phyloP scores from a whole-genome alignment of 2,888 invertebrate species.

The Gasteruption jaculator region DNA sequence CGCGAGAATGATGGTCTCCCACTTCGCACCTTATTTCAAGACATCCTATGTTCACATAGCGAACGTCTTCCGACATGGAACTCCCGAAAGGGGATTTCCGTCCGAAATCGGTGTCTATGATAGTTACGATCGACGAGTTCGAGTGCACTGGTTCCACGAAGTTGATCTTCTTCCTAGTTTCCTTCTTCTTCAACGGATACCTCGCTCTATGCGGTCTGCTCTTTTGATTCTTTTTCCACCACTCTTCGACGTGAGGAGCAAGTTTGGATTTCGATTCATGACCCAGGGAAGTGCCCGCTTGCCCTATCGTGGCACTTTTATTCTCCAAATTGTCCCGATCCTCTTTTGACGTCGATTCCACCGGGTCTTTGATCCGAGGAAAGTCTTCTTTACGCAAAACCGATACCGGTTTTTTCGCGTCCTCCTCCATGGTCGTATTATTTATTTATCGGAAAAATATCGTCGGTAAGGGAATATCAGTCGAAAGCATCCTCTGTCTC shows the following conservation, averaged over 20 bases:
- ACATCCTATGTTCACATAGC: no score
- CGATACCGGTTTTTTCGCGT: constrained; percentile 15
- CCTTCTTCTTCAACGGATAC: no score
- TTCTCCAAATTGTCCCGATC: neutral
- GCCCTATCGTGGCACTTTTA: neutral
- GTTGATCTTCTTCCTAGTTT: constrained; percentile 19
- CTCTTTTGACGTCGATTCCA: neutral
- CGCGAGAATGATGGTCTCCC: constrained; percentile 6
- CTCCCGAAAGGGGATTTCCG: constrained; percentile 20
- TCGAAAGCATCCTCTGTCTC: constrained; percentile 2
- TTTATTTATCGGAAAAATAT: no score
- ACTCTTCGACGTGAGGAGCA: neutral
- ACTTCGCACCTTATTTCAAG: constrained; percentile 16
- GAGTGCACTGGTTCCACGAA: constrained; percentile 13
- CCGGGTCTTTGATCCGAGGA: neutral
- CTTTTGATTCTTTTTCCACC: no score
- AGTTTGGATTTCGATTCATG: constrained; percentile 4
- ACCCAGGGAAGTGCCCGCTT: neutral
- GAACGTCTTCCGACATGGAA: constrained; percentile 12
- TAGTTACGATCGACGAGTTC: constrained; percentile 16
- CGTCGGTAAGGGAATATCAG: no score
- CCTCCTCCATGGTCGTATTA: constrained; percentile 12
- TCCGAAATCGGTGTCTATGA: constrained; percentile 16
- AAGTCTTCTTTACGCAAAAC: neutral
- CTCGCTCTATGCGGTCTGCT: no score